Evolutionary conservation across 2,888 invertebrate species (phyloP).

Genomic region (Criorhina ranunculi): DNA sequence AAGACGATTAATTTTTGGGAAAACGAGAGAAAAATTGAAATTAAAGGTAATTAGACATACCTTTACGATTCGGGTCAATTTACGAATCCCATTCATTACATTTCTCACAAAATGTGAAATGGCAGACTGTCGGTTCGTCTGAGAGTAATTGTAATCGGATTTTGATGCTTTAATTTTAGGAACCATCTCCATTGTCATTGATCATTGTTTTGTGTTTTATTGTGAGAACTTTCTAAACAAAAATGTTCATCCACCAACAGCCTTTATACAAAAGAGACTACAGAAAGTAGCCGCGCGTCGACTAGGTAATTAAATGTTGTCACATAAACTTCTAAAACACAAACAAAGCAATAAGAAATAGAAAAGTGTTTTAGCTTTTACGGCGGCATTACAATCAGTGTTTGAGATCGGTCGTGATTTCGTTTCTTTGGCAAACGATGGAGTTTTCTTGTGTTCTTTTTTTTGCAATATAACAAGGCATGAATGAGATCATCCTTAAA

Average conservation of each 20-base stretch:
- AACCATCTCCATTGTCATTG: slow-evolving; percentile 16
- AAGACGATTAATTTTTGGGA: slow-evolving; percentile 60
- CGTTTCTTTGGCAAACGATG: not conserved
- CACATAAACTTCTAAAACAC: not conserved
- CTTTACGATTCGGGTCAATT: slow-evolving; percentile 55
- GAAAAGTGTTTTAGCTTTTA: slow-evolving; percentile 13
- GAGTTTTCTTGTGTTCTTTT: slow-evolving; percentile 1
- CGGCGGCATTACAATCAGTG: slow-evolving; percentile 10
- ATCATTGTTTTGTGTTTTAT: slow-evolving; percentile 21
- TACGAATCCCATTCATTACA: slow-evolving; percentile 37
- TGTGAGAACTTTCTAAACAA: slow-evolving; percentile 44
- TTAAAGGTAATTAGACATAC: slow-evolving; percentile 58
- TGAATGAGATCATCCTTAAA: slow-evolving; percentile 53
- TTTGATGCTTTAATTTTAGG: slow-evolving; percentile 29
- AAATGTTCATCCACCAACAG: not conserved
- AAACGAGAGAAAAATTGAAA: slow-evolving; percentile 47
- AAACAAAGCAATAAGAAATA: slow-evolving; percentile 11
- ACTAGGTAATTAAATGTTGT: slow-evolving; percentile 22
- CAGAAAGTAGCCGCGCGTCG: slow-evolving; percentile 8
- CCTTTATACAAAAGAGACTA: not conserved
- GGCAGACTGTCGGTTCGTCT: not conserved
- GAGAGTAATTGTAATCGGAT: slow-evolving; percentile 37
- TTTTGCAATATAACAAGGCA: slow-evolving; percentile 25
- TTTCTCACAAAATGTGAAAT: slow-evolving; percentile 6
- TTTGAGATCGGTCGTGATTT: slow-evolving; percentile 39